A percentile compares a stretch with the other conserved stretches of the same genome.
phyloP scores from a whole-genome alignment of 1,140 invertebrate genomes.

The fruit fly (Drosophila melanogaster) region Release_6_plus_ISO1_MT NT_033777.3:21742001-21742500 shows the following conservation, averaged over 20 bases:
- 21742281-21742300: slow-evolving; percentile 86
- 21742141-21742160: slow-evolving; percentile 94
- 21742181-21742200: slow-evolving; percentile 44
- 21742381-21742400: too few species aligned
- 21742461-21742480: slow-evolving; percentile 85
- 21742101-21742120: slow-evolving; percentile 87
- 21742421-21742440: slow-evolving; percentile 86
- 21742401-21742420: too few species aligned
- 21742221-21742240: slow-evolving; percentile 48
- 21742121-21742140: slow-evolving; percentile 91
- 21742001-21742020: slow-evolving; percentile 88
- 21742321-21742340: slow-evolving; percentile 89
- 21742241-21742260: slow-evolving; percentile 87
- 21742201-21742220: slow-evolving; percentile 22
- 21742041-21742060: slow-evolving; percentile 86
- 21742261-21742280: slow-evolving; percentile 91
- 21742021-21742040: slow-evolving; percentile 86
- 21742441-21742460: slow-evolving; percentile 92
- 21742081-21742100: slow-evolving; percentile 85
- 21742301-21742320: slow-evolving; percentile 86
- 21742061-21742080: slow-evolving; percentile 85
- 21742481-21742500: slow-evolving; percentile 70
- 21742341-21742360: slow-evolving; percentile 87
- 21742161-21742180: slow-evolving; percentile 91
- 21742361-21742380: slow-evolving; percentile 10